phyloP scores from a whole-genome alignment of 2,888 invertebrate genomes.

The Drosophila gaucha region DNA sequence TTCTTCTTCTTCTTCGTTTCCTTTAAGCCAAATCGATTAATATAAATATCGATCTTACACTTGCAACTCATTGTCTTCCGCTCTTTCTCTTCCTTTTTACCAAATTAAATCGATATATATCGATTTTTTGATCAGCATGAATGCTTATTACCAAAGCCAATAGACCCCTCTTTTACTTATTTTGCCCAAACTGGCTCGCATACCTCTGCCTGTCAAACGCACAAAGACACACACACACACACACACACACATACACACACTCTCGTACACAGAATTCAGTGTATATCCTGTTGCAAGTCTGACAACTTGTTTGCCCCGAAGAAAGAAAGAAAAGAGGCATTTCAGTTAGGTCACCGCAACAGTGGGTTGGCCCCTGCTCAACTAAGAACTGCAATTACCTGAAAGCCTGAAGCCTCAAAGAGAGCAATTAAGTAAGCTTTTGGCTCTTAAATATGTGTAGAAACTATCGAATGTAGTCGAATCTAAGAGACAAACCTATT shows the following conservation, averaged over 20 bases:
- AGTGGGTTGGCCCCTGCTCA: background rate
- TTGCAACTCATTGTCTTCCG: too few species aligned
- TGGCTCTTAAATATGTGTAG: too few species aligned
- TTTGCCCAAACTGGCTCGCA: constrained; percentile 24
- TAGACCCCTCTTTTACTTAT: background rate
- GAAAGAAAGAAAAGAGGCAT: constrained; percentile 3
- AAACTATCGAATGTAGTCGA: too few species aligned
- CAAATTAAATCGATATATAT: too few species aligned
- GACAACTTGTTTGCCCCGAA: constrained; percentile 32
- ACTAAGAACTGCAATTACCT: background rate
- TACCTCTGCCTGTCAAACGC: constrained; percentile 8
- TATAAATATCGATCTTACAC: too few species aligned
- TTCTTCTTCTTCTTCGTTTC: too few species aligned
- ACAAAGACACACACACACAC: background rate
- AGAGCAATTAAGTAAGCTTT: background rate
- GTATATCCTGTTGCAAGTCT: constrained; percentile 54
- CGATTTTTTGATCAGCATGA: too few species aligned
- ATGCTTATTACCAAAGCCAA: background rate
- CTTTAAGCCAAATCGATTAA: too few species aligned
- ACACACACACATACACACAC: constrained; percentile 1
- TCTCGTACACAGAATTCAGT: background rate
- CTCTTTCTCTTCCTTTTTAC: too few species aligned
- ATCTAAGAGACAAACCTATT: too few species aligned
- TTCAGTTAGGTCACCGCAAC: constrained; percentile 13
- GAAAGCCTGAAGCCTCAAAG: background rate